phyloP scores from a whole-genome alignment of 1,140 invertebrate species.

The Sycobia sp. region DNA sequence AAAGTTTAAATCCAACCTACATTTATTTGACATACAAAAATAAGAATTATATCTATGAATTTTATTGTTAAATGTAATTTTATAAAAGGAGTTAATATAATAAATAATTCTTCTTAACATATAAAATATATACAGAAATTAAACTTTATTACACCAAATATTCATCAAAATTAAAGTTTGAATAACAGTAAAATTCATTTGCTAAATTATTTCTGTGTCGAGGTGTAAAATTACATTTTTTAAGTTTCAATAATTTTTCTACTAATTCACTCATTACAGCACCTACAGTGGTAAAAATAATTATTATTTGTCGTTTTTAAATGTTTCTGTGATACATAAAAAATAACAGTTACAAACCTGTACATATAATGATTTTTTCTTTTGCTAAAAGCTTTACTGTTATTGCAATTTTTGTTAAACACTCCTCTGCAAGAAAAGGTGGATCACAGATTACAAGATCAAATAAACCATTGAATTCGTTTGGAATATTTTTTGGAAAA shows the following conservation, averaged over 20 bases:
- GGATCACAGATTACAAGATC: conserved; percentile 92
- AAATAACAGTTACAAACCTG: conserved; percentile 66
- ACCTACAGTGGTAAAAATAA: conserved; percentile 59
- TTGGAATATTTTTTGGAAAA: conserved; percentile 72
- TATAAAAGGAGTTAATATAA: too few species aligned
- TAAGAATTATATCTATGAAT: too few species aligned
- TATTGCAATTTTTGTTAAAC: conserved; percentile 80
- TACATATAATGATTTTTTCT: conserved; percentile 86
- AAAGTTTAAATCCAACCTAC: too few species aligned
- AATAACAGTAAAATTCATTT: conserved; percentile 90
- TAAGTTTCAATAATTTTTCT: conserved; percentile 68
- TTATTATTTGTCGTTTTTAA: too few species aligned
- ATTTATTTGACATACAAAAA: too few species aligned
- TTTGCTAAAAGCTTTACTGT: conserved; percentile 81
- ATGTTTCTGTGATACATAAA: background rate
- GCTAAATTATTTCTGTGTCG: conserved; percentile 86
- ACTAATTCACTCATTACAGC: conserved; percentile 77
- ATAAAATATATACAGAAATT: background rate
- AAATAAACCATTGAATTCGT: conserved; percentile 68
- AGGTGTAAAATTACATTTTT: conserved; percentile 75
- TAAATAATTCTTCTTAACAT: too few species aligned
- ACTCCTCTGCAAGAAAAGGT: conserved; percentile 92
- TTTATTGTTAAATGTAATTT: too few species aligned
- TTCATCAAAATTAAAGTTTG: conserved; percentile 79
- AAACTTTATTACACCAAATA: conserved; percentile 25